Percentiles rank a stretch among this genome's conserved stretches.
Evolutionary conservation across 1,140 invertebrate species (phyloP).

Genomic region (Penaeus indicus): DNA sequence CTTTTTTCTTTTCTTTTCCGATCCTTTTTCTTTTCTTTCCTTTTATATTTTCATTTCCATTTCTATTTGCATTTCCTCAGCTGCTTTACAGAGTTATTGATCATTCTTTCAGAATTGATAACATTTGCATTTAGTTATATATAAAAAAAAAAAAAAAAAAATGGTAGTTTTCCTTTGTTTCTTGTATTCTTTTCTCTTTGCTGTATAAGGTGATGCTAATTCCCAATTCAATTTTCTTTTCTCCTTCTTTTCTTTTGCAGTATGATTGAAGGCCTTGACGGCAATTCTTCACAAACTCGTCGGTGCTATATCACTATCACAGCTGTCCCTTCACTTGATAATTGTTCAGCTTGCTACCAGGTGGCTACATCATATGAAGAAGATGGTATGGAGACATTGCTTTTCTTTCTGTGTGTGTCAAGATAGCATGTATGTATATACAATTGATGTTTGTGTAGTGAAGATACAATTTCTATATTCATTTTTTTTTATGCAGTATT

Average conservation of each 20-base stretch:
- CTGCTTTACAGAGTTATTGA: too few relatives aligned
- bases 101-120: too few relatives aligned
- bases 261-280: slow-evolving; percentile 68
- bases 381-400: slow-evolving; percentile 71
- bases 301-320: slow-evolving; percentile 75
- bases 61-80: too few relatives aligned
- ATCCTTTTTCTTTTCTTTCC: too few relatives aligned
- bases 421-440: slow-evolving; percentile 12
- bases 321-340: slow-evolving; percentile 75
- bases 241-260: slow-evolving; percentile 31
- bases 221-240: background rate
- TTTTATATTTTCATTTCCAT: too few relatives aligned
- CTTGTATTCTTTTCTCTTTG: too few relatives aligned
- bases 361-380: slow-evolving; percentile 76
- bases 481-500: too few relatives aligned
- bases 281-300: slow-evolving; percentile 70
- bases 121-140: too few relatives aligned
- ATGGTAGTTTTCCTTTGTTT: too few relatives aligned
- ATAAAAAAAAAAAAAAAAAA: too few relatives aligned
- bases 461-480: background rate
- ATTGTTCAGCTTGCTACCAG: slow-evolving; percentile 76
- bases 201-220: too few relatives aligned
- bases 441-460: background rate
- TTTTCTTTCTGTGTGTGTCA: background rate
- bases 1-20: background rate